Base-by-base conservation (phyloP, 2,797 vertebrate genomes). In the Karalla daura region DNA sequence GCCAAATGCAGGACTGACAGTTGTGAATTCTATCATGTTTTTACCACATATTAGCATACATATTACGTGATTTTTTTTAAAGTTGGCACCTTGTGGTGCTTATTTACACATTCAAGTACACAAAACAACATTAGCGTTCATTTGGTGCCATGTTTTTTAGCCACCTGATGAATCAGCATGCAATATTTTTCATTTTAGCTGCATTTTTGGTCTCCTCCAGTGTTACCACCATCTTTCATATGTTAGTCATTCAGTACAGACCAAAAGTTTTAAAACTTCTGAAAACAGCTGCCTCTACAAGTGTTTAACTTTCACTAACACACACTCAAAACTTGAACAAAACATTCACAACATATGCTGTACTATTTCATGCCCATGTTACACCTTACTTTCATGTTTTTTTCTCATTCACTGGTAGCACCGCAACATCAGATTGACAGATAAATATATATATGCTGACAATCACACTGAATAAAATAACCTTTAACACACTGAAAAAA, bases 401-500 rank as follows among this genome's bases (percentile, higher is more conserved):
- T n/a, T n/a, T n/a, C n/a, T n/a, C n/a, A n/a, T n/a, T n/a, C n/a
- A n/a, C n/a, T n/a, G n/a, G n/a, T n/a, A n/a, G n/a, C n/a, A n/a
- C n/a, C n/a, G n/a, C n/a, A n/a, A n/a, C n/a, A n/a, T n/a, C n/a
- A n/a, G n/a, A n/a, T n/a, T n/a, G n/a, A n/a, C n/a, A n/a, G n/a
- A n/a, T n/a, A n/a, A 6, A 44, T 23, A 10, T 33, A 36, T 5
- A 37, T 37, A 2, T 2, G 7, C 25, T 27, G 28, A 30, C 10
- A 21, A 68, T 18, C 7, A 14, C 15, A 9, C 15, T 47, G 30
- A 18, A 32, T 10, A 39, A 44, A 56, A 63, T 15, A 65, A 30
- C 32, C 3, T 52, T 60, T 3, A 54, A 49, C 15, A 18, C 17
- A 18, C n/a, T 41, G 25, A 49, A 44, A n/a, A 65, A 71, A 67